Percentiles rank a stretch among this genome's conserved stretches.
Evolutionary conservation across 2,797 vertebrate species (phyloP).

Genomic region (Sebastes iracundus): DNA sequence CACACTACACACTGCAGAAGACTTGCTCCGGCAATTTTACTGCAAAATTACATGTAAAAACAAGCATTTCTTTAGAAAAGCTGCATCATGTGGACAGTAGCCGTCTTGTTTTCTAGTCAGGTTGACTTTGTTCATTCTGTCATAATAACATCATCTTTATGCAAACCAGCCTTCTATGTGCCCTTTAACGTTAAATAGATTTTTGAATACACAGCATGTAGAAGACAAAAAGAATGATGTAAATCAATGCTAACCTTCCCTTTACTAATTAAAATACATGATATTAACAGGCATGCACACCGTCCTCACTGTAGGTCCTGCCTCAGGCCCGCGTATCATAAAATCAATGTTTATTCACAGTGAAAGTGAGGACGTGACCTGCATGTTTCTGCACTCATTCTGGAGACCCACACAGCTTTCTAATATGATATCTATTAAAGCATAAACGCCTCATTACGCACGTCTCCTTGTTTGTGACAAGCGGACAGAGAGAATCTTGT

Average conservation of each 20-base stretch:
- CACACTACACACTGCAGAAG: too few relatives aligned
- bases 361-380: background rate
- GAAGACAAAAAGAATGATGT: background rate
- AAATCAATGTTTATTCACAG: conserved; percentile 37
- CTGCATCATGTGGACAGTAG: too few relatives aligned
- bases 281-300: background rate
- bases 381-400: background rate
- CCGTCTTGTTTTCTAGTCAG: too few relatives aligned
- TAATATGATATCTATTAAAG: accelerated
- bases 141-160: background rate
- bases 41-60: too few relatives aligned
- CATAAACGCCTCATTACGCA: background rate
- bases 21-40: too few relatives aligned
- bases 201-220: too few relatives aligned
- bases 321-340: background rate
- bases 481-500: background rate
- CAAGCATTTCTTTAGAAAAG: too few relatives aligned
- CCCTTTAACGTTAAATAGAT: too few relatives aligned
- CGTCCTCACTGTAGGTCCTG: background rate
- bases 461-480: background rate
- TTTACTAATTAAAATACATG: background rate
- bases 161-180: background rate
- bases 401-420: background rate
- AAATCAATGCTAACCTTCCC: background rate
- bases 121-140: background rate